Conservation (phyloP, 2,113 vertebrate species). For the Gobius niger region DNA sequence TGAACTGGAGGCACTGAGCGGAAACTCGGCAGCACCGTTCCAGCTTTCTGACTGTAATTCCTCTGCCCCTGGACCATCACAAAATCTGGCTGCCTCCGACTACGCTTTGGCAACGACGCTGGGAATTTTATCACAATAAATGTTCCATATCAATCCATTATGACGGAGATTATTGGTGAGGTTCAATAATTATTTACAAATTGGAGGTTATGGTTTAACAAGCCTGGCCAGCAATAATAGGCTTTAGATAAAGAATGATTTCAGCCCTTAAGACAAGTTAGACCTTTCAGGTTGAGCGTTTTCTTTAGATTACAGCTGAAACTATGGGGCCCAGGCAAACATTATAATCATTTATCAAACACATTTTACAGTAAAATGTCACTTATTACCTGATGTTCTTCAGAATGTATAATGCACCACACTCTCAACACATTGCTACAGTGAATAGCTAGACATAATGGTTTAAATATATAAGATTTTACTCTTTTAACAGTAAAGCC, state of each 20-base stretch:
- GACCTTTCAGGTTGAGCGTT: too few species aligned
- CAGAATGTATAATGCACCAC: too few species aligned
- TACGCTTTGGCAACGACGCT: constrained; percentile 25
- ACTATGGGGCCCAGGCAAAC: too few species aligned
- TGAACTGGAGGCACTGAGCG: constrained; percentile 33
- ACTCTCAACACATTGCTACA: too few species aligned
- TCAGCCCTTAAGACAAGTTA: too few species aligned
- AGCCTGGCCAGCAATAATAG: not conserved
- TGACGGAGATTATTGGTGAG: not conserved
- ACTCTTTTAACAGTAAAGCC: too few species aligned
- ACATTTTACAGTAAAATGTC: too few species aligned
- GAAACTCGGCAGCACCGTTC: constrained; percentile 48
- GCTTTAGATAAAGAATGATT: not conserved
- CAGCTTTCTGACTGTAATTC: constrained; percentile 29
- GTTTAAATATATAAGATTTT: too few species aligned
- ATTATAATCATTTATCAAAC: too few species aligned
- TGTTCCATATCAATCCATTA: constrained; percentile 3
- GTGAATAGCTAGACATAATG: too few species aligned
- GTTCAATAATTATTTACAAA: not conserved
- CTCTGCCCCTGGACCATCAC: constrained; percentile 17
- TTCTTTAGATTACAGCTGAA: too few species aligned
- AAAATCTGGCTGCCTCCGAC: constrained; percentile 12
- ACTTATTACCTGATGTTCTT: too few species aligned
- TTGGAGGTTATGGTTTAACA: not conserved
- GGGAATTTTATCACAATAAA: not conserved